Conservation (phyloP, 2,888 invertebrate species). For the Marronus borbonicus region DNA sequence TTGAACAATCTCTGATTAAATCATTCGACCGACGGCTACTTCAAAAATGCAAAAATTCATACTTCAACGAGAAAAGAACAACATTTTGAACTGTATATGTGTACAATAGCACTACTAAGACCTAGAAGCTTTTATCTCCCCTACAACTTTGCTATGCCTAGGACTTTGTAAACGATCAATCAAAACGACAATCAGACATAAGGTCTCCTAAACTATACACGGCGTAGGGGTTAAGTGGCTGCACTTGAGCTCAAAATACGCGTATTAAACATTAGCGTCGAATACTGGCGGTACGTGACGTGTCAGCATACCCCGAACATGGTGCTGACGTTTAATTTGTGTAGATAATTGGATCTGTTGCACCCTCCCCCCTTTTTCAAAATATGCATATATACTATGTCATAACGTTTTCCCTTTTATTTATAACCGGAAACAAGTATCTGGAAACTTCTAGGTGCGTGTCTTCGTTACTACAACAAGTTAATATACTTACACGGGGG, state of each 20-base stretch:
- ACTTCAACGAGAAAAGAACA: too few species aligned
- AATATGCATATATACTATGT: not conserved
- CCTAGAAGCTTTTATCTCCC: not conserved
- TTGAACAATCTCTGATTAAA: too few species aligned
- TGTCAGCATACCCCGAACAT: slow-evolving; percentile 63
- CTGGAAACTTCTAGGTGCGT: not conserved
- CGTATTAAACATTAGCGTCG: slow-evolving; percentile 56
- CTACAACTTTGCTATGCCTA: not conserved
- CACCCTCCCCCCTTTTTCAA: slow-evolving; percentile 61
- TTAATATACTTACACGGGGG: too few species aligned
- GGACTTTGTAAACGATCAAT: slow-evolving; percentile 51
- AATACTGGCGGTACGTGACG: slow-evolving; percentile 57
- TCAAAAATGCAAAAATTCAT: too few species aligned
- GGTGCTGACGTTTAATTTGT: slow-evolving; percentile 68
- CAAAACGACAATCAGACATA: slow-evolving; percentile 50
- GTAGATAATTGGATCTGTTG: slow-evolving; percentile 66
- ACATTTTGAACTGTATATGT: too few species aligned
- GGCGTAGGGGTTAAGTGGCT: slow-evolving; percentile 52
- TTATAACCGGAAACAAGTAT: not conserved
- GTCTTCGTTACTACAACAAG: too few species aligned
- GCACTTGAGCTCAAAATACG: slow-evolving; percentile 54
- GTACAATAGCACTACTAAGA: too few species aligned
- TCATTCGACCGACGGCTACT: too few species aligned
- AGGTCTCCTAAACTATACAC: slow-evolving; percentile 41
- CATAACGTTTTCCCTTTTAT: not conserved